Evolutionary conservation across 1,140 invertebrate species (phyloP).

Genomic region (Chymomyza costata): DNA sequence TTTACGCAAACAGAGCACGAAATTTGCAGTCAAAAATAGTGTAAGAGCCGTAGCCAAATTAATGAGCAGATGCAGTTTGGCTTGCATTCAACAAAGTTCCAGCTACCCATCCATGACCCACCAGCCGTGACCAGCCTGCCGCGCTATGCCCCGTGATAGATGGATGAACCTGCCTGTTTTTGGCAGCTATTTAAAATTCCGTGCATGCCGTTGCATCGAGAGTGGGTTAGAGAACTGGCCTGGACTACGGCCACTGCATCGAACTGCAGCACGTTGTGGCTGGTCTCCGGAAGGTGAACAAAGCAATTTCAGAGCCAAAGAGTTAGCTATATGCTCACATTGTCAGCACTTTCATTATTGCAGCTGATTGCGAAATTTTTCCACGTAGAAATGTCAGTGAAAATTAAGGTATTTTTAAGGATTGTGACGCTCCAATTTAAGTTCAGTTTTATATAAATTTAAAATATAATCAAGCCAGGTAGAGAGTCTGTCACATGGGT

Average conservation of each 20-base stretch:
- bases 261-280: constrained; percentile 32
- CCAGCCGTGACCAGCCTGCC: not conserved
- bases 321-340: constrained; percentile 28
- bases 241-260: constrained; percentile 15
- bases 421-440: constrained; percentile 5
- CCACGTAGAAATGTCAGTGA: constrained; percentile 8
- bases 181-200: constrained; percentile 54
- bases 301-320: constrained; percentile 43
- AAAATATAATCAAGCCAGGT: not conserved
- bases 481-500: no score
- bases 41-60: constrained; percentile 18
- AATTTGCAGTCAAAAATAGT: no score
- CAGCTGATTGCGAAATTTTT: constrained; percentile 39
- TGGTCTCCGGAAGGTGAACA: constrained; percentile 24
- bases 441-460: constrained; percentile 7
- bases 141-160: constrained; percentile 18
- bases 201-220: constrained; percentile 35
- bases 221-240: not conserved
- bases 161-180: constrained; percentile 39
- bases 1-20: constrained; percentile 23
- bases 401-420: constrained; percentile 28
- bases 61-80: constrained; percentile 47
- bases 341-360: constrained; percentile 61
- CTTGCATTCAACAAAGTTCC: constrained; percentile 15
- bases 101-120: no score